Evolutionary conservation across 2,888 invertebrate genomes (phyloP).

Genomic region (Agriopis marginaria): DNA sequence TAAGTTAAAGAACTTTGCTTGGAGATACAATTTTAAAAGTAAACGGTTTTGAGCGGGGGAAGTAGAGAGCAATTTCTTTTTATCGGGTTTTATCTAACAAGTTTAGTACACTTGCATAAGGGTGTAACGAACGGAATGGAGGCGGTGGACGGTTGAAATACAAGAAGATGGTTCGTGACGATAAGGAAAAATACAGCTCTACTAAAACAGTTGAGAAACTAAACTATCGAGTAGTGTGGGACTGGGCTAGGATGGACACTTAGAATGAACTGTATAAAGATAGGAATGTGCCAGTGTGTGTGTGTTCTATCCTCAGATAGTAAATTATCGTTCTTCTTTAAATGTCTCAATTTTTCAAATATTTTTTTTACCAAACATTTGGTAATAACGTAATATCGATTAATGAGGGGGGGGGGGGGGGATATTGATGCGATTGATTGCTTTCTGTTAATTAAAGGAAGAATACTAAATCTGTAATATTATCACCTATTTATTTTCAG

Average conservation of each 20-base stretch:
- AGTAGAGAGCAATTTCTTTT: conserved; percentile 47
- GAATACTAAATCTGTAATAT: no score
- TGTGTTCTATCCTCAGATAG: no score
- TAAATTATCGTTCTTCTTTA: no score
- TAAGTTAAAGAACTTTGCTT: conserved; percentile 47
- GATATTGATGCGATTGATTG: no score
- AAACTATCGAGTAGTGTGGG: conserved; percentile 9
- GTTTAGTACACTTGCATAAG: conserved; percentile 44
- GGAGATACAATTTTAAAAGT: conserved; percentile 55
- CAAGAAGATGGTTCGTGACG: conserved; percentile 37
- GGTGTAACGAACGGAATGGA: conserved; percentile 37
- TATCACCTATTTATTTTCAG: no score
- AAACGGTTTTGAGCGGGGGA: conserved; percentile 49
- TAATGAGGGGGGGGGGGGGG: no score
- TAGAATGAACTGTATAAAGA: conserved; percentile 26
- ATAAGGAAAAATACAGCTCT: conserved; percentile 34
- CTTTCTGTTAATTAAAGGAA: no score
- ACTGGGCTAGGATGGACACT: conserved; percentile 10
- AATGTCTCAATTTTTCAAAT: no score
- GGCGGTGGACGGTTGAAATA: conserved; percentile 31
- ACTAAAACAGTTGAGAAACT: conserved; percentile 18
- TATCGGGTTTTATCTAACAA: conserved; percentile 44
- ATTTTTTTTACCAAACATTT: no score
- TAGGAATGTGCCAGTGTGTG: conserved; percentile 11
- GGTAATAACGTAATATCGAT: no score